Percentiles rank a stretch among this genome's conserved stretches.
These are phyloP conservation scores for Ptychobarbus kaznakovi DNA, from an alignment of 2,797 vertebrate species.

Conservation along the genomic window DNA sequence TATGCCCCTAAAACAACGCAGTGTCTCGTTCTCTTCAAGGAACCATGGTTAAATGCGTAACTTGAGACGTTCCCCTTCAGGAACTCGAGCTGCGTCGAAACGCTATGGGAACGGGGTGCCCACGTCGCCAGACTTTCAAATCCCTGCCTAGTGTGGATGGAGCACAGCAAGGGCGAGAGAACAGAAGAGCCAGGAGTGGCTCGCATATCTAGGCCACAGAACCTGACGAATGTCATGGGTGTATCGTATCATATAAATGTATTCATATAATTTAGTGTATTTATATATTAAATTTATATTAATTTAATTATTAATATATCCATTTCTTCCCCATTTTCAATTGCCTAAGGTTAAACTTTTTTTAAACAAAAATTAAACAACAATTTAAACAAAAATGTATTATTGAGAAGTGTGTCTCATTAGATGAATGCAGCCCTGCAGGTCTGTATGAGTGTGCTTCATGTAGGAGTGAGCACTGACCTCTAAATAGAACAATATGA, in stretches of 20 bases:
- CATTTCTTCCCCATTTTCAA: background rate
- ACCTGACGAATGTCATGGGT: too few relatives aligned
- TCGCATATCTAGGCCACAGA: too few relatives aligned
- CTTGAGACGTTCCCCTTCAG: too few relatives aligned
- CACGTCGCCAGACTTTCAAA: too few relatives aligned
- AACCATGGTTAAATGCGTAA: too few relatives aligned
- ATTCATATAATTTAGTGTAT: background rate
- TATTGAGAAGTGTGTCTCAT: constrained; percentile 39
- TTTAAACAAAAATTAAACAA: background rate
- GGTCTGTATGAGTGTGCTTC: constrained; percentile 67
- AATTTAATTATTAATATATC: background rate
- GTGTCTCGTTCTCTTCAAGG: too few relatives aligned
- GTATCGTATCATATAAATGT: background rate
- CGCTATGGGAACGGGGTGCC: too few relatives aligned
- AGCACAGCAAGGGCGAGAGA: too few relatives aligned
- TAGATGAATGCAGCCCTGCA: constrained; percentile 61
- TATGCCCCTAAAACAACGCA: too few relatives aligned
- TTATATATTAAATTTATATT: background rate
- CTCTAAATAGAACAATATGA: constrained; percentile 67
- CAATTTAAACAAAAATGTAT: background rate
- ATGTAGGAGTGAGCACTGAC: constrained; percentile 70
- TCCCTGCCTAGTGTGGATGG: too few relatives aligned
- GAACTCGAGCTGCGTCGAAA: too few relatives aligned
- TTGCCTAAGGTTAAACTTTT: background rate
- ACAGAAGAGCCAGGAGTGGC: too few relatives aligned